Conservation (phyloP, 1,140 invertebrate genomes). For the Caenorhabditis remanei region DNA sequence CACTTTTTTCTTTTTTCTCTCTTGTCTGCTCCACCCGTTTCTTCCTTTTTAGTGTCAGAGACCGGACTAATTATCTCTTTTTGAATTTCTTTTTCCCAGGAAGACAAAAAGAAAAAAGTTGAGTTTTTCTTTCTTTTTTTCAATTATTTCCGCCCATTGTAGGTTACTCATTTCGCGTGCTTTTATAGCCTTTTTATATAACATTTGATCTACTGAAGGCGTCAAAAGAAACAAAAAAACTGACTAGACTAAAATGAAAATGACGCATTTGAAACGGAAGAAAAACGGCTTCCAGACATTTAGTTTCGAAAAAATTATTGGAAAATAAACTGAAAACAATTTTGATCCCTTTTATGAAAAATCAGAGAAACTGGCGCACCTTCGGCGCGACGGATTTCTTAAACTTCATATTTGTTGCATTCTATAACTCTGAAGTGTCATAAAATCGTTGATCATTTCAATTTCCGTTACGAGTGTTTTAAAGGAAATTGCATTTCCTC, state of each 20-base stretch:
- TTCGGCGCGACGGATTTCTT: background rate
- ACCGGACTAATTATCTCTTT: conserved; percentile 6
- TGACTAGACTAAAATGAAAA: too few relatives aligned
- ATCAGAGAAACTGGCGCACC: too few relatives aligned
- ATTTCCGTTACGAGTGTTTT: background rate
- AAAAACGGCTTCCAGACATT: background rate
- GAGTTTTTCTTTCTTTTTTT: background rate
- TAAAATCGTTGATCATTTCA: background rate
- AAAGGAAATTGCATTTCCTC: conserved; percentile 20
- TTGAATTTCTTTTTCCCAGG: background rate
- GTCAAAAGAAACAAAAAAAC: too few relatives aligned
- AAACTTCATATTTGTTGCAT: background rate
- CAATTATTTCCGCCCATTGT: conserved; percentile 7
- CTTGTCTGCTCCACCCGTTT: background rate
- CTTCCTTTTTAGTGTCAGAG: background rate
- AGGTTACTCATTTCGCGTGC: background rate
- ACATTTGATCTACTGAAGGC: background rate
- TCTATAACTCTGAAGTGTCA: too few relatives aligned
- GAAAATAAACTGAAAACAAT: background rate
- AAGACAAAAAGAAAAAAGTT: background rate
- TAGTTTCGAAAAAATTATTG: background rate
- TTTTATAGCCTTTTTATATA: background rate
- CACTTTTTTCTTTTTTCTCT: background rate
- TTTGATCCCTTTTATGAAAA: background rate
- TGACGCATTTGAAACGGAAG: too few relatives aligned